These are phyloP conservation scores for Odocoileus virginianus DNA, from an alignment of 2,113 vertebrate genomes.

Conservation along the genomic window DNA sequence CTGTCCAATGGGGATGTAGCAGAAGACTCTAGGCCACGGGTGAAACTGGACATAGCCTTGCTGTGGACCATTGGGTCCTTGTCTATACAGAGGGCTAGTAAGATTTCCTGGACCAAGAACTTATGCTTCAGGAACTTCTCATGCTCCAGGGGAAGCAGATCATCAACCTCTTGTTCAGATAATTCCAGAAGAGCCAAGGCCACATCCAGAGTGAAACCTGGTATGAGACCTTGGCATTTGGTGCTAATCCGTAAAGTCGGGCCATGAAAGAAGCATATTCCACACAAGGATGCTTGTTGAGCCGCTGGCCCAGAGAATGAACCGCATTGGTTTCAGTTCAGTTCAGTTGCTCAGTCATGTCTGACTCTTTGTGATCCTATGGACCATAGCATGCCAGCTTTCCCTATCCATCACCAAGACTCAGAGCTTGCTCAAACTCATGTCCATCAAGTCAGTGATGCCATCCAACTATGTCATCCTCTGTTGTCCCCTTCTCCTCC, in stretches of 20 bases:
- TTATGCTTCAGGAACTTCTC: constrained; percentile 84
- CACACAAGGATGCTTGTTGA: constrained; percentile 78
- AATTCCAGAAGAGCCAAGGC: constrained; percentile 88
- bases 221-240: constrained; percentile 84
- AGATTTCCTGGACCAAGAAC: constrained; percentile 89
- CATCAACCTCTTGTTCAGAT: constrained; percentile 79
- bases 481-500: not conserved
- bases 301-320: constrained; percentile 85
- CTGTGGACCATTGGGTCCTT: constrained; percentile 85
- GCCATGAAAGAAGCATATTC: constrained; percentile 86
- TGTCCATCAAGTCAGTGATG: not conserved
- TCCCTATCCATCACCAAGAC: not conserved
- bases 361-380: not conserved
- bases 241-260: constrained; percentile 88
- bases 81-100: constrained; percentile 88
- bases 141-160: constrained; percentile 74
- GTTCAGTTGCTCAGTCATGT: not conserved
- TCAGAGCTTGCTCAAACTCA: not conserved
- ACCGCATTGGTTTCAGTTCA: constrained; percentile 76
- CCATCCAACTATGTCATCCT: not conserved
- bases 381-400: rapidly evolving
- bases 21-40: constrained; percentile 87
- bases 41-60: constrained; percentile 88
- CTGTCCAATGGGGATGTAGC: constrained; percentile 71
- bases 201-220: constrained; percentile 93